These are phyloP conservation scores for Bombus breviceps DNA, from an alignment of 1,140 invertebrate species.

Conservation along the genomic window DNA sequence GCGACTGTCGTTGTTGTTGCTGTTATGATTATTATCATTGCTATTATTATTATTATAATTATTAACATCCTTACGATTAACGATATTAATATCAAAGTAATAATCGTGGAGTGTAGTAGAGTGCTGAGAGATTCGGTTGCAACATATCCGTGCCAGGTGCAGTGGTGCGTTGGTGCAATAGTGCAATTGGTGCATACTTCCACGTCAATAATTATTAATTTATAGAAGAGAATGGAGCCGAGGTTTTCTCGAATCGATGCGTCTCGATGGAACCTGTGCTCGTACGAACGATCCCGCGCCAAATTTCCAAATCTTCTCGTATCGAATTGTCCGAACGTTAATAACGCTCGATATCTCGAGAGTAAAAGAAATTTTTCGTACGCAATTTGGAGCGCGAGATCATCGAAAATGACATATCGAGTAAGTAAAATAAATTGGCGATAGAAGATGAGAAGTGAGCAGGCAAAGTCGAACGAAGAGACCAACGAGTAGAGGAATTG, in stretches of 20 bases:
- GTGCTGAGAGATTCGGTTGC: conserved; percentile 60
- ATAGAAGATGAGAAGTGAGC: conserved; percentile 39
- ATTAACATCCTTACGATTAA: conserved; percentile 34
- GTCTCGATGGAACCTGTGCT: conserved; percentile 3
- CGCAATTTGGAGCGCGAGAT: neutral
- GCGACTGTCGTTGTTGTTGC: neutral
- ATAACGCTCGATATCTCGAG: no score
- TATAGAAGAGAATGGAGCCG: neutral
- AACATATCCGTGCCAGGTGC: conserved; percentile 69
- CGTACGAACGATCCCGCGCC: neutral
- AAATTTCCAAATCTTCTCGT: neutral
- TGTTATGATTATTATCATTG: neutral
- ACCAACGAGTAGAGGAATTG: neutral
- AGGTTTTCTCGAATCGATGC: neutral
- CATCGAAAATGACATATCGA: conserved; percentile 21
- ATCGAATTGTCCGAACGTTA: neutral
- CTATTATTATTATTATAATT: conserved; percentile 7
- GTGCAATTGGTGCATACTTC: conserved; percentile 48
- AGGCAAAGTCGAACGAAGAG: conserved; percentile 58
- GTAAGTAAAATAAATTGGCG: conserved; percentile 24
- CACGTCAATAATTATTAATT: conserved; percentile 40
- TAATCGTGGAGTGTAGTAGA: conserved; percentile 19
- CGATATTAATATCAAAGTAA: conserved; percentile 34
- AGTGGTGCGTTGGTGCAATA: conserved; percentile 56
- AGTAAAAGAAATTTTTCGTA: no score